Percentiles rank a stretch among this genome's conserved stretches.
Conservation (phyloP, 2,113 vertebrate genomes). For the Glaucidium brasilianum region DNA sequence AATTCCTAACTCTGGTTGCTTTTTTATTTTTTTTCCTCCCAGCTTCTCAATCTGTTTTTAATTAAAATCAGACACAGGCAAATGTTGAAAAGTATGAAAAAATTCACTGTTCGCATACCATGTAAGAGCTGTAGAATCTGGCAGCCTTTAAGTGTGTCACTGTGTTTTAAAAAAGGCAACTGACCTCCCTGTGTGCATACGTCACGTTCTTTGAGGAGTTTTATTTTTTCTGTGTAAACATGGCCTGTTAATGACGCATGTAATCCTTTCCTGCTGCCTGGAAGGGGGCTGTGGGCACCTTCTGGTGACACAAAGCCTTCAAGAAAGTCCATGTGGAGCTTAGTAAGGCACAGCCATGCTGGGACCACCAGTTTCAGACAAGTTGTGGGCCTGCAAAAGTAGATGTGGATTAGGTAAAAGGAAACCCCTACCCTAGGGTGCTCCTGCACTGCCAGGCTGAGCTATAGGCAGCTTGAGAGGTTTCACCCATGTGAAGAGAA, state of each 20-base stretch:
- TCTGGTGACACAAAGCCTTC: background rate
- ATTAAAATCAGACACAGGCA: conserved; percentile 61
- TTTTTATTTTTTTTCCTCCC: background rate
- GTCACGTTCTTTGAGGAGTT: conserved; percentile 40
- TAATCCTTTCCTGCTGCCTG: conserved; percentile 29
- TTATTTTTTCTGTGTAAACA: background rate
- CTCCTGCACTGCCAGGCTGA: background rate
- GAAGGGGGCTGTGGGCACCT: background rate
- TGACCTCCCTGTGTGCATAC: conserved; percentile 13
- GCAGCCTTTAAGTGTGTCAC: conserved; percentile 34
- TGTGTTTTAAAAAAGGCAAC: conserved; percentile 42
- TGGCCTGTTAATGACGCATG: background rate
- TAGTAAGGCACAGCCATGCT: background rate
- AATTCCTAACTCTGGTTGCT: background rate
- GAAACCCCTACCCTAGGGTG: background rate
- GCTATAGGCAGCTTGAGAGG: rapidly evolving
- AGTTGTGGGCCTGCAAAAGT: background rate
- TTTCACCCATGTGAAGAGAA: background rate
- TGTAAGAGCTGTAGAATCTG: conserved; percentile 52
- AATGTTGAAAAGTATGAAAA: conserved; percentile 39
- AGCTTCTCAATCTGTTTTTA: conserved; percentile 55
- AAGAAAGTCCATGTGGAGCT: background rate
- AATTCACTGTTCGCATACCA: conserved; percentile 37
- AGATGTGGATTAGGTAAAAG: background rate
- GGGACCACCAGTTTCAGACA: background rate